phyloP scores from a whole-genome alignment of 2,797 vertebrate genomes.

The Micropoecilia bifurca region DNA sequence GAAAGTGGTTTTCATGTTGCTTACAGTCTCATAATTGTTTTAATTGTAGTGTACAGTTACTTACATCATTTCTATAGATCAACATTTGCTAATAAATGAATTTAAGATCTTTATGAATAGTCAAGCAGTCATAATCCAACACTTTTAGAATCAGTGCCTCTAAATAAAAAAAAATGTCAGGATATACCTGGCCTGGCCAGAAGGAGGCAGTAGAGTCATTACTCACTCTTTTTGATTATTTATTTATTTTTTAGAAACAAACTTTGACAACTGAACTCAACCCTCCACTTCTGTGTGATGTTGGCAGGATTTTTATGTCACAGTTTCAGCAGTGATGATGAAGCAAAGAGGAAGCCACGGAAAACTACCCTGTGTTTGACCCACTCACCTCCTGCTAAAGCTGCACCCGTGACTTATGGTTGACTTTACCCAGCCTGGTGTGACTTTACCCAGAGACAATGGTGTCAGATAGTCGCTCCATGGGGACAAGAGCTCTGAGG shows the following conservation, averaged over 20 bases:
- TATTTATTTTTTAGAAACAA: constrained; percentile 40
- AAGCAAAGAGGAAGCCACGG: constrained; percentile 49
- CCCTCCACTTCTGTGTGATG: constrained; percentile 39
- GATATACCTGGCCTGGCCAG: constrained; percentile 41
- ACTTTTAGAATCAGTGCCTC: no score
- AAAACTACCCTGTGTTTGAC: constrained; percentile 45
- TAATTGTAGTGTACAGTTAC: neutral
- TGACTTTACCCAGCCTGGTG: constrained; percentile 51
- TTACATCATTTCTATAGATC: neutral
- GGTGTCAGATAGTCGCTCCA: constrained; percentile 56
- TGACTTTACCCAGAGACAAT: constrained; percentile 53
- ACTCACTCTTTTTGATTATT: neutral
- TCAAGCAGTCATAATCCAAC: neutral
- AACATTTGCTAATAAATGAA: neutral
- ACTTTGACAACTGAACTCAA: constrained; percentile 46
- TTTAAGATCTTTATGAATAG: neutral
- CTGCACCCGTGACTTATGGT: constrained; percentile 37
- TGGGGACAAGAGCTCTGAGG: constrained; percentile 40
- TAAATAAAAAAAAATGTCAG: neutral
- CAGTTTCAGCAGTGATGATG: constrained; percentile 41
- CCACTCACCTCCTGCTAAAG: constrained; percentile 40
- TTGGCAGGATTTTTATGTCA: constrained; percentile 44
- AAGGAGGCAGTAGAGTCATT: constrained; percentile 65
- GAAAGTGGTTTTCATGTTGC: neutral
- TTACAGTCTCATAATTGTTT: neutral